Base-by-base conservation (phyloP, 2,888 invertebrate species). In the Ochlodes sylvanus region DNA sequence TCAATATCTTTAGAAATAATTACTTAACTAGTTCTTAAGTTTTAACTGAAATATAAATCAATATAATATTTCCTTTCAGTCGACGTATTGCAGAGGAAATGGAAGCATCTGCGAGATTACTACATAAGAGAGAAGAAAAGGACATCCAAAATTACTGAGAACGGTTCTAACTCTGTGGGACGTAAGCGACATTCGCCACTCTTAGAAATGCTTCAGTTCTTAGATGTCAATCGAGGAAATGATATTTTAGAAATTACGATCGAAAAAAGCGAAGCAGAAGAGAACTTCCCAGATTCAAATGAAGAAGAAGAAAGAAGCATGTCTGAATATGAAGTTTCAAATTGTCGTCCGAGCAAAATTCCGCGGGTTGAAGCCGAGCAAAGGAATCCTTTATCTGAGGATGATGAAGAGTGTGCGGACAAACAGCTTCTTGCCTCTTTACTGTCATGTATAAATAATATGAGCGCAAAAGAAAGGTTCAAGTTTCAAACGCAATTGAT, bases 161-260 rank as follows among this genome's bases (percentile, higher is more conserved):
- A 2, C 0, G 10, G 1, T 34, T 32, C 14, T 15, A 55, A 10
- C 34, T 15, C 21, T 27, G 7, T 2, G 1, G 52, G 14, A 4
- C 52, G 55, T 32, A 55, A 55, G 21, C 34, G 55, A 15, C 4
- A 34, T 14, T 55, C 55, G n/a, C 54, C 54, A 27, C 17, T 32
- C 5, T 32, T 54, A 54, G 54, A 54, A n/a, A 54, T 54, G 54
- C 54, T 54, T 1, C 54, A 54, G n/a, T 54, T 54, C 32, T 15
- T 54, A 32, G n/a, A 32, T 7, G 6, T 0, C n/a, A 32, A 54
- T 10, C 54, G n/a, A 15, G 32, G 12, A 14, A 52, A 6, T n/a
- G 54, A 27, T n/a, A 32, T n/a, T n/a, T 27, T 54, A 14, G n/a
- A 27, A 54, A n/a, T 54, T 54, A 32, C 14, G 9, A 32, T 15